Percentiles rank a stretch among this genome's conserved stretches.
phyloP scores from a whole-genome alignment of 2,797 vertebrate species.

The Pipistrellus pygmaeus region DNA sequence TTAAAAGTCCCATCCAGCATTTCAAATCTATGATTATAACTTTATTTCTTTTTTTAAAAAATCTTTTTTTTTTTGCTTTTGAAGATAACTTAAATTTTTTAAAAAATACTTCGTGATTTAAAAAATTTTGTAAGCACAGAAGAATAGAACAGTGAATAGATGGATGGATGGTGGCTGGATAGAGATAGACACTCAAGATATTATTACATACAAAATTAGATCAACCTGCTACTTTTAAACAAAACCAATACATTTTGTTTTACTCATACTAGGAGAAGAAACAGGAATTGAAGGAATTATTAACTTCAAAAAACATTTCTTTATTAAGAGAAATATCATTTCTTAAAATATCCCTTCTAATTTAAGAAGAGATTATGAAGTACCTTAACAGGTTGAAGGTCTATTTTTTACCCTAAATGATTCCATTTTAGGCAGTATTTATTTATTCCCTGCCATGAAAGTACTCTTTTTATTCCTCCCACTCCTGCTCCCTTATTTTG shows the following conservation, averaged over 20 bases:
- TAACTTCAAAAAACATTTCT: constrained; percentile 37
- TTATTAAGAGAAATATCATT: constrained; percentile 32
- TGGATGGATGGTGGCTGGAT: background rate
- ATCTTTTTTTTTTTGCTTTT: constrained; percentile 50
- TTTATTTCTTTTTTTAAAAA: constrained; percentile 46
- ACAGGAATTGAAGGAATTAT: constrained; percentile 1
- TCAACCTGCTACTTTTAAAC: constrained; percentile 45
- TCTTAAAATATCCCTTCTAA: constrained; percentile 58
- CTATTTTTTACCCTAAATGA: background rate
- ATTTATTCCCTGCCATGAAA: background rate
- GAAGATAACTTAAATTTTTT: background rate
- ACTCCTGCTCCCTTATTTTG: background rate
- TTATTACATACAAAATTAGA: constrained; percentile 18
- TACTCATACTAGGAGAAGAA: background rate
- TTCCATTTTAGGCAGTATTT: background rate
- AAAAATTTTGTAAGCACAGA: constrained; percentile 14
- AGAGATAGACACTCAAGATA: background rate
- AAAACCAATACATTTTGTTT: constrained; percentile 50
- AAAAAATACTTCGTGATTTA: background rate
- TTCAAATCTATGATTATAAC: background rate
- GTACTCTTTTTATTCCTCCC: background rate
- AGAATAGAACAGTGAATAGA: background rate
- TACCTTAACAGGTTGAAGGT: background rate
- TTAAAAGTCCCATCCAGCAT: background rate
- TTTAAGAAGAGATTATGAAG: constrained; percentile 40